Evolutionary conservation across 2,113 vertebrate genomes (phyloP).

Genomic region (Rattus rattus): DNA sequence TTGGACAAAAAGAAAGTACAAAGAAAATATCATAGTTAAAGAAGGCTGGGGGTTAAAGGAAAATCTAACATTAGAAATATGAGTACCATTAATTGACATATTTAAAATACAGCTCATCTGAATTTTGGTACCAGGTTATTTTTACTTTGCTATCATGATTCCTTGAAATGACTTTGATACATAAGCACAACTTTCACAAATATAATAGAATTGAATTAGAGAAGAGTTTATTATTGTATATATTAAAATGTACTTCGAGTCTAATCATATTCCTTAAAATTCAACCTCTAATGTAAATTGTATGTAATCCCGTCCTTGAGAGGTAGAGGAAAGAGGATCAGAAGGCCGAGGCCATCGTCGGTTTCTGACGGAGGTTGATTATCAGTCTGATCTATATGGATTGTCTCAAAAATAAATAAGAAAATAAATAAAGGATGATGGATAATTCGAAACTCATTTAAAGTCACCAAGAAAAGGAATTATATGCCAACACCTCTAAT

Average conservation of each 20-base stretch:
- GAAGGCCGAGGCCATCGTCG: neutral
- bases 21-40: slow-evolving; percentile 1
- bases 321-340: neutral
- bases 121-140: neutral
- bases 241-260: slow-evolving; percentile 20
- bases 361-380: neutral
- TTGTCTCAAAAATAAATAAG: neutral
- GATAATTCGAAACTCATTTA: neutral
- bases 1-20: slow-evolving; percentile 24
- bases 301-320: neutral
- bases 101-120: neutral
- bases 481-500: neutral
- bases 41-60: neutral
- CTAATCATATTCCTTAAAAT: slow-evolving; percentile 30
- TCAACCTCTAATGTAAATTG: neutral
- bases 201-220: slow-evolving; percentile 48
- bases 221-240: neutral
- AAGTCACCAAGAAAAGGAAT: neutral
- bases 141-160: neutral
- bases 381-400: too few species aligned
- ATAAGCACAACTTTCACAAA: slow-evolving; percentile 62
- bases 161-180: slow-evolving; percentile 64
- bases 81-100: neutral
- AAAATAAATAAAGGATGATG: neutral
- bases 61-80: slow-evolving; percentile 40